Evolutionary conservation across 2,797 vertebrate genomes (phyloP).

Genomic region (Morelia viridis): DNA sequence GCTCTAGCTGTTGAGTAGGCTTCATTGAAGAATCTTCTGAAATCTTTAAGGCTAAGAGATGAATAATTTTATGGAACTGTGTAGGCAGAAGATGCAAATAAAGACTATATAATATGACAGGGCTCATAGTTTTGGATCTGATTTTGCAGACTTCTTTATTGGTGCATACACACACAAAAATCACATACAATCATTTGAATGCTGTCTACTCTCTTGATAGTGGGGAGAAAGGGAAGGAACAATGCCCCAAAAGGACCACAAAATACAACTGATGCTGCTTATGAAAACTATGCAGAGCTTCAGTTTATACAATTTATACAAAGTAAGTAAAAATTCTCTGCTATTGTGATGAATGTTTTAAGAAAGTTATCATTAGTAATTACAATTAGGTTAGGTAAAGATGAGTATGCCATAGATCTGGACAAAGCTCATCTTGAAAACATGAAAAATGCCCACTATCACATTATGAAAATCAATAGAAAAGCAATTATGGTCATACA

Average conservation of each 20-base stretch:
- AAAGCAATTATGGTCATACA: background rate
- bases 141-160: background rate
- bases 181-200: background rate
- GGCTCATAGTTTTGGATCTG: background rate
- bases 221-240: background rate
- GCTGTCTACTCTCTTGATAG: background rate
- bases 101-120: background rate
- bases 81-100: background rate
- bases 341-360: constrained; percentile 2
- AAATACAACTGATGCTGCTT: background rate
- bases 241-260: background rate
- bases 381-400: background rate
- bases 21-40: background rate
- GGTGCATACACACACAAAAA: too few relatives aligned
- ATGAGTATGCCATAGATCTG: background rate
- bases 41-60: constrained; percentile 1
- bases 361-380: constrained; percentile 3
- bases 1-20: background rate
- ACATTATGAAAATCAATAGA: background rate
- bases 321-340: background rate
- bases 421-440: background rate
- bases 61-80: background rate
- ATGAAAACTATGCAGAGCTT: background rate
- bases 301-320: background rate
- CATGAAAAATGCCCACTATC: background rate